These are phyloP conservation scores for Gila robusta DNA, from an alignment of 2,797 vertebrate genomes.

Conservation along the genomic window DNA sequence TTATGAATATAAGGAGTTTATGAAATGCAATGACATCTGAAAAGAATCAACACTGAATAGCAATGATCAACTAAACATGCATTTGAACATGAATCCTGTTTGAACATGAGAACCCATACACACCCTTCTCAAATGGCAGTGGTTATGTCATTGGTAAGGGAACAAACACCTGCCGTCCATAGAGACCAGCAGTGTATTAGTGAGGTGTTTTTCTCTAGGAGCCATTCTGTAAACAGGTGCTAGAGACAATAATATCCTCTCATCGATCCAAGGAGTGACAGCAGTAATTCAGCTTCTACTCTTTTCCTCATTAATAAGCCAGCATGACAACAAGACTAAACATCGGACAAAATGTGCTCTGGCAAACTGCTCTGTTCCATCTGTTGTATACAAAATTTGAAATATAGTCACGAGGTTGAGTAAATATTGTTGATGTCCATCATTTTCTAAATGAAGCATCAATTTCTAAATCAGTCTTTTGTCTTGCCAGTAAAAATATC, in stretches of 20 bases:
- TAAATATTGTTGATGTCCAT: conserved; percentile 22
- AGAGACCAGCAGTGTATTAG: conserved; percentile 9
- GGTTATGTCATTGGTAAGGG: conserved; percentile 30
- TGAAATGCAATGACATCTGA: not conserved
- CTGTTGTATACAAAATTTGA: conserved; percentile 5
- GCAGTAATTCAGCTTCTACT: not conserved
- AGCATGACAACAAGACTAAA: conserved; percentile 21
- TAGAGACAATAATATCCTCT: conserved; percentile 30
- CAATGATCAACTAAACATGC: conserved; percentile 2
- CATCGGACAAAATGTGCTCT: not conserved
- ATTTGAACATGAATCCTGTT: conserved; percentile 34
- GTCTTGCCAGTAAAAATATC: not conserved
- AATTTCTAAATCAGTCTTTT: not conserved
- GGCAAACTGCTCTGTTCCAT: not conserved
- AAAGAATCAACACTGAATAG: conserved; percentile 1
- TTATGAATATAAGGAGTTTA: too few species aligned
- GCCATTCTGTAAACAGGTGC: conserved; percentile 26
- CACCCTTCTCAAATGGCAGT: conserved; percentile 37
- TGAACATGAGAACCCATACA: conserved; percentile 31
- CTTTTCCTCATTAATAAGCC: conserved; percentile 30
- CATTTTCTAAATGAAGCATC: not conserved
- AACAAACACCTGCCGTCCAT: conserved; percentile 19
- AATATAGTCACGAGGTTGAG: not conserved
- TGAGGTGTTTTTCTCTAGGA: conserved; percentile 23
- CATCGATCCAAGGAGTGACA: not conserved